Base-by-base conservation (phyloP, 2,113 vertebrate genomes). In the Ciconia boyciana region DNA sequence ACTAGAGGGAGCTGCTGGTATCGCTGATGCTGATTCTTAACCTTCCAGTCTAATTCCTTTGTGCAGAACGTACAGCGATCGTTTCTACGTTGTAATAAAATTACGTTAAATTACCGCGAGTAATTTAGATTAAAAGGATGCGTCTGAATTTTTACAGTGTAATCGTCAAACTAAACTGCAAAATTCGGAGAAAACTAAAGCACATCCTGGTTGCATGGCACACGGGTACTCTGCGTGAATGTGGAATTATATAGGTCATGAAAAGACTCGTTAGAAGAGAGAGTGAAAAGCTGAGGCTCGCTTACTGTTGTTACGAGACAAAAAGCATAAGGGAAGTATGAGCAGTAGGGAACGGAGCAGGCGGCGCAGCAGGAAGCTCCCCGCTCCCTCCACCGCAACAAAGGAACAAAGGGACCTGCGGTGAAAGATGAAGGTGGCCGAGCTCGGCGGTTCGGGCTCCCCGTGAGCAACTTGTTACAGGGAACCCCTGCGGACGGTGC, bases 1-100 rank as follows among this genome's bases (percentile, higher is more conserved):
- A 87, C 95, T 96, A 96, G 96, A 97, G 93, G 96, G 95, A 97
- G 94, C 94, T 94, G 86, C 94, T 87, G 55, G 31, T 81, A 51
- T 74, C 54, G 6, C 75, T 10, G 49, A 31, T 34, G 58, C 86
- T 10, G 60, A 43, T 85, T 76, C 79, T 65, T 93, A 89, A 86
- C 93, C 89, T 90, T 41, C 74, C 91, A 57, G 29, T 28, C 68
- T 80, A 60, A 92, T 89, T 90, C 95, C 92, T 97, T 92, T 97
- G 95, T 97, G 95, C 88, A 4, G 64, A 78, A 41, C 0, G 1
- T 31, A 20, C 51, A 5, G 75, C 4, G 2, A 60, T 66, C 16
- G 2, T 43, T 64, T 61, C 34, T 13, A 19, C 3, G 4, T 82
- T 92, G 75, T 89, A 65, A 84, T 70, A 66, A 70, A 88, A 94